Conservation (phyloP, 2,888 invertebrate species). For the Copidosoma aretas region DNA sequence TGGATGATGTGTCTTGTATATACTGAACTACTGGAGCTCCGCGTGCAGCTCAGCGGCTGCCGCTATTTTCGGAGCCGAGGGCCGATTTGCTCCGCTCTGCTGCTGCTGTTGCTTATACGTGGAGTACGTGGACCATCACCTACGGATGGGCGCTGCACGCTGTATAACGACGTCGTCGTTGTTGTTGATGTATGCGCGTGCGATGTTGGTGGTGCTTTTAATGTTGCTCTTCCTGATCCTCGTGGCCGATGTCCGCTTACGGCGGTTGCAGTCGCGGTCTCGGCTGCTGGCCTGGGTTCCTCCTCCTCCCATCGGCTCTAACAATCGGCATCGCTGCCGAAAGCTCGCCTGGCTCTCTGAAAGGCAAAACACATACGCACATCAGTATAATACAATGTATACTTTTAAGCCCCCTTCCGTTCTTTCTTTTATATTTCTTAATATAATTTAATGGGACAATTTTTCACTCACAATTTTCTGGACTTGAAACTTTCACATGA, state of each 20-base stretch:
- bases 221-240: not conserved
- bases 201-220: not conserved
- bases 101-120: too few relatives aligned
- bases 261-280: conserved; percentile 51
- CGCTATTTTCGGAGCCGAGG: not conserved
- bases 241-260: not conserved
- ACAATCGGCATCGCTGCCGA: conserved; percentile 55
- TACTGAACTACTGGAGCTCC: too few relatives aligned
- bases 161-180: too few relatives aligned
- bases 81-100: not conserved
- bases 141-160: not conserved
- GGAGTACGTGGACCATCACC: not conserved
- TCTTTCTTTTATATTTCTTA: too few relatives aligned
- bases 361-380: conserved; percentile 42
- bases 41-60: too few relatives aligned
- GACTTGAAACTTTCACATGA: too few relatives aligned
- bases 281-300: conserved; percentile 43
- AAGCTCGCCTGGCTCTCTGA: conserved; percentile 48
- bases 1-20: too few relatives aligned
- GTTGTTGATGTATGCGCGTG: too few relatives aligned
- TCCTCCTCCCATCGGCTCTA: conserved; percentile 39
- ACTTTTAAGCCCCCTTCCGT: too few relatives aligned
- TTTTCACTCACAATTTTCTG: too few relatives aligned
- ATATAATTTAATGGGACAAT: too few relatives aligned
- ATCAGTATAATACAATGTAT: not conserved